phyloP scores from a whole-genome alignment of 2,888 invertebrate genomes.

The Lycaena phlaeas region DNA sequence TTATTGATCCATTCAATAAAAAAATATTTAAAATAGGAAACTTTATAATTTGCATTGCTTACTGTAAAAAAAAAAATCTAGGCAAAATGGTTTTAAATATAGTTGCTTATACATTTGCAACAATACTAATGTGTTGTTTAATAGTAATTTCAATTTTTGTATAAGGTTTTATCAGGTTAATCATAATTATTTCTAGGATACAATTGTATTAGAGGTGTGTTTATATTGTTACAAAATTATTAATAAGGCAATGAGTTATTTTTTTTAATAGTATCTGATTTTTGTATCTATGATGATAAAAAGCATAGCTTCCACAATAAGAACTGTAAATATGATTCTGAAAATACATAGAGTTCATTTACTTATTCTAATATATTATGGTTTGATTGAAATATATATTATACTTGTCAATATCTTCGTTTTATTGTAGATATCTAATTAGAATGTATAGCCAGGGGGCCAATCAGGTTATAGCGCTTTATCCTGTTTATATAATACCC shows the following conservation, averaged over 20 bases:
- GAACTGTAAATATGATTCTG: conserved; percentile 9
- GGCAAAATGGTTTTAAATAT: not conserved
- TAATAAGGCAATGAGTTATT: not conserved
- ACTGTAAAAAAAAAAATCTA: not conserved
- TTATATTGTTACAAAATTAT: not conserved
- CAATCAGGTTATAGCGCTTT: no score
- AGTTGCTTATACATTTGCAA: not conserved
- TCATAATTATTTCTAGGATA: no score
- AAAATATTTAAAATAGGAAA: not conserved
- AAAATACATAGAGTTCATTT: conserved; percentile 8
- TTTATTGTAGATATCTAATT: conserved; percentile 1
- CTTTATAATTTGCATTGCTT: not conserved
- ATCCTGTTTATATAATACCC: no score
- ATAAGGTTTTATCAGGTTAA: not conserved
- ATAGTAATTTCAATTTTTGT: not conserved
- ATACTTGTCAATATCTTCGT: not conserved
- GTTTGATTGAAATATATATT: conserved; percentile 10
- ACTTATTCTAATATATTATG: conserved; percentile 7
- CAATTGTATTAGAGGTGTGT: not conserved
- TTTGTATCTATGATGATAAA: not conserved
- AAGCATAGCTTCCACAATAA: not conserved
- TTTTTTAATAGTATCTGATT: not conserved
- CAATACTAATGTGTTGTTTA: no score
- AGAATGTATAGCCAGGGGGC: no score
- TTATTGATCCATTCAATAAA: no score